phyloP scores from a whole-genome alignment of 2,888 invertebrate genomes.

The Dicyrtoma fusca region DNA sequence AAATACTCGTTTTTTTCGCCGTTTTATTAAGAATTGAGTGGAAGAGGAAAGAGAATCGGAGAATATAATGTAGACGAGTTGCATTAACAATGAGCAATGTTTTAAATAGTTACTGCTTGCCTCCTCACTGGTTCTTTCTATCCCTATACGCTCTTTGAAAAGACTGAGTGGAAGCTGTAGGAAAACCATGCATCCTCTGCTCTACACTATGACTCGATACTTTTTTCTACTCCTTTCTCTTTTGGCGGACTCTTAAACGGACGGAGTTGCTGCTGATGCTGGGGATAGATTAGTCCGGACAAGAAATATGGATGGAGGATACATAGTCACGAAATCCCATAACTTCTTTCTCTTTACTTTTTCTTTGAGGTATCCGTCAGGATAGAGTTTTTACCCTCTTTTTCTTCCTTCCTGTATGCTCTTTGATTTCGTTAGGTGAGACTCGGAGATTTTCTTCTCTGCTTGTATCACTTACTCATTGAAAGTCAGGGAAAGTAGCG shows the following conservation, averaged over 20 bases:
- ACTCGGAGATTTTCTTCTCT: slow-evolving; percentile 1
- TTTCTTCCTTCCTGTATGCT: neutral
- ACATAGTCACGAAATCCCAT: slow-evolving; percentile 20
- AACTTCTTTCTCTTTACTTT: neutral
- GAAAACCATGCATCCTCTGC: neutral
- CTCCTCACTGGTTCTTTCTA: neutral
- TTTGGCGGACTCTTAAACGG: neutral
- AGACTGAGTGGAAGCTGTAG: neutral
- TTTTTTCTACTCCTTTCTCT: slow-evolving; percentile 2
- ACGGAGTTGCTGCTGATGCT: slow-evolving; percentile 1
- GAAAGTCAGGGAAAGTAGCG: slow-evolving; percentile 21
- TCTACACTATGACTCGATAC: neutral
- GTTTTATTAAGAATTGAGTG: slow-evolving; percentile 21
- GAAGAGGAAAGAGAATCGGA: slow-evolving; percentile 8
- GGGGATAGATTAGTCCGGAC: slow-evolving; percentile 10
- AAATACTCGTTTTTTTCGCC: neutral
- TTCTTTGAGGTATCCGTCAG: slow-evolving; percentile 16
- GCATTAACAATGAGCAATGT: slow-evolving; percentile 27
- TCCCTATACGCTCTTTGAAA: too few species aligned
- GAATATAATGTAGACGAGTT: slow-evolving; percentile 19
- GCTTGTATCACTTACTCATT: slow-evolving; percentile 18
- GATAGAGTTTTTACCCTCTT: slow-evolving; percentile 7
- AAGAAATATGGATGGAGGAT: slow-evolving; percentile 23
- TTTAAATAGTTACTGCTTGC: slow-evolving; percentile 4
- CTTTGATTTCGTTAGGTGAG: slow-evolving; percentile 23